Percentiles rank a stretch among this genome's conserved stretches.
Conservation (phyloP, 2,113 vertebrate genomes). For the Tichodroma muraria region DNA sequence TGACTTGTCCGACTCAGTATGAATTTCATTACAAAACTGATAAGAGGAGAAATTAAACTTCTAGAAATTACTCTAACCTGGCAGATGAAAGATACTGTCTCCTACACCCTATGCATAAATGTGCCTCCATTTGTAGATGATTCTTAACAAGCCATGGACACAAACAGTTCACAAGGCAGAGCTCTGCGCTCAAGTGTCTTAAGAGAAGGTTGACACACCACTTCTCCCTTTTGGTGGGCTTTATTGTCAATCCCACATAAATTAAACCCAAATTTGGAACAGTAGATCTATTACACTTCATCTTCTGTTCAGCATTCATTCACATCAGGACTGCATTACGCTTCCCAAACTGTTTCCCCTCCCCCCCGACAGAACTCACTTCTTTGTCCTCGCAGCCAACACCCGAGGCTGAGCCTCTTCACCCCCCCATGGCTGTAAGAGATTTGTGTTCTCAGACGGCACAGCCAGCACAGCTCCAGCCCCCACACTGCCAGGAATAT, state of each 20-base stretch:
- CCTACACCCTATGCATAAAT: not conserved
- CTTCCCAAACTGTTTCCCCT: not conserved
- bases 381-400: not conserved
- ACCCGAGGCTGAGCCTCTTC: not conserved
- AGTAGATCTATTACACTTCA: not conserved
- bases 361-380: not conserved
- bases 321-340: not conserved
- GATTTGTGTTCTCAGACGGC: not conserved
- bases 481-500: not conserved
- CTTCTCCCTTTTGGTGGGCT: not conserved
- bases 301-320: not conserved
- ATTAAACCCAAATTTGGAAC: not conserved
- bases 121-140: not conserved
- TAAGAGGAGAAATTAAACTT: not conserved
- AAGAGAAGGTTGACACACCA: not conserved
- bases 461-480: not conserved
- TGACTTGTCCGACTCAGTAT: not conserved
- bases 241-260: not conserved
- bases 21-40: not conserved
- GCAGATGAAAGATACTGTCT: not conserved
- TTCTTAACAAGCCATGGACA: not conserved
- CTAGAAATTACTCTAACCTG: not conserved
- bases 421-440: accelerated
- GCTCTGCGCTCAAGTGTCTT: not conserved
- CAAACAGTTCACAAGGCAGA: not conserved